A percentile compares a stretch with the other conserved stretches of the same genome.
These are phyloP conservation scores for Drosophila mimica DNA, from an alignment of 2,888 invertebrate genomes.

Conservation along the genomic window DNA sequence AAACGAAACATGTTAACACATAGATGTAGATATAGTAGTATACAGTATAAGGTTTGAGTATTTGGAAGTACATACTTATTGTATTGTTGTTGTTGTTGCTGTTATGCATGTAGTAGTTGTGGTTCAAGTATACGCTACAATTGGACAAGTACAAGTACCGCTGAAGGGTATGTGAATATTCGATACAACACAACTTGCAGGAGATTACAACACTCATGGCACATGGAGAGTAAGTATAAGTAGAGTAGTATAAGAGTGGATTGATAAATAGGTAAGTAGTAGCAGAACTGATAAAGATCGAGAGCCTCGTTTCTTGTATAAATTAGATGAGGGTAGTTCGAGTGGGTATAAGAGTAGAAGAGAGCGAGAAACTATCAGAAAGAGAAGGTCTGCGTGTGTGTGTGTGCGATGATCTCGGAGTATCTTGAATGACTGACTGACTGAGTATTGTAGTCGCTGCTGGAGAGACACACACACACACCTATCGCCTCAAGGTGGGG, in stretches of 20 bases:
- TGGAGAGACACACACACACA: slow-evolving; percentile 17
- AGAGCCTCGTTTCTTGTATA: background rate
- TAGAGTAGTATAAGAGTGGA: slow-evolving; percentile 12
- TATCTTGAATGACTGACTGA: background rate
- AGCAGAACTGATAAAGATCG: background rate
- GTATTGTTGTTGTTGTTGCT: slow-evolving; percentile 7
- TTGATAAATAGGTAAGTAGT: background rate
- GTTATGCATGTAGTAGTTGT: slow-evolving; percentile 46
- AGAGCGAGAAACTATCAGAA: background rate
- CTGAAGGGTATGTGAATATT: slow-evolving; percentile 28
- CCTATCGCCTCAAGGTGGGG: background rate
- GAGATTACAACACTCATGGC: slow-evolving; percentile 46
- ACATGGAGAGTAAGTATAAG: background rate
- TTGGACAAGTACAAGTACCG: slow-evolving; percentile 40
- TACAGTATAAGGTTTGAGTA: slow-evolving; percentile 11
- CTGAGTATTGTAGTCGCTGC: background rate
- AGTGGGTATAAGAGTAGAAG: background rate
- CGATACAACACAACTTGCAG: slow-evolving; percentile 40
- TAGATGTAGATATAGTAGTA: slow-evolving; percentile 10
- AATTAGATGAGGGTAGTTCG: background rate
- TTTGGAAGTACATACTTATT: slow-evolving; percentile 28
- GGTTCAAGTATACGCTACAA: slow-evolving; percentile 49
- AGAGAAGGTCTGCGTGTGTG: background rate
- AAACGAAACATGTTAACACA: slow-evolving; percentile 34
- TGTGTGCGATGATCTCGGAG: slow-evolving; percentile 1